phyloP scores from a whole-genome alignment of 2,888 invertebrate species.

The Caenorhabditis becei region DNA sequence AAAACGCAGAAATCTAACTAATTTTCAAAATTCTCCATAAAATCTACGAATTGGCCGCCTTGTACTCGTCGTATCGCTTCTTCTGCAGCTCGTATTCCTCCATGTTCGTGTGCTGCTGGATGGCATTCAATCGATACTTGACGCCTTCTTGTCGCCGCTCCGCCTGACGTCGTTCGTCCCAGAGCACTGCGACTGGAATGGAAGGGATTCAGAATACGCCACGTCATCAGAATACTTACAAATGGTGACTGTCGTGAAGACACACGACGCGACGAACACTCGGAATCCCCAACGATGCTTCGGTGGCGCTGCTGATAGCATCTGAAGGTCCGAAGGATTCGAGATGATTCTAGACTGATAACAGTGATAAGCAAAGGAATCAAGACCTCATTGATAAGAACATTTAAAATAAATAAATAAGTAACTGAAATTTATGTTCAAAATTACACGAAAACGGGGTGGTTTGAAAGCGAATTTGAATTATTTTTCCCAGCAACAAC shows the following conservation, averaged over 20 bases:
- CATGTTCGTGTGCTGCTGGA: constrained; percentile 79
- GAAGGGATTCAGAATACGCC: background rate
- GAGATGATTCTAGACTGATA: no score
- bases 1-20: constrained; percentile 8
- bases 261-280: constrained; percentile 76
- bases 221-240: constrained; percentile 50
- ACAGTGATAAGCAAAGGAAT: no score
- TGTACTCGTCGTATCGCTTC: constrained; percentile 73
- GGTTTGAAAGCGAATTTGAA: constrained; percentile 41
- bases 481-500: constrained; percentile 15
- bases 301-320: constrained; percentile 59
- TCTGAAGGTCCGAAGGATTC: constrained; percentile 12
- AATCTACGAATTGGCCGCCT: constrained; percentile 65
- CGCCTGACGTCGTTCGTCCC: constrained; percentile 76
- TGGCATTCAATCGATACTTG: constrained; percentile 72
- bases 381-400: no score
- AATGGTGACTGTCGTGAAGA: constrained; percentile 75
- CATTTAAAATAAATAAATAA: no score
- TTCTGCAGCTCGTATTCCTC: constrained; percentile 78
- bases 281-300: constrained; percentile 68
- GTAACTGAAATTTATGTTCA: constrained; percentile 33
- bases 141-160: constrained; percentile 78
- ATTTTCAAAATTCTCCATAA: background rate
- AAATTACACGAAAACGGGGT: constrained; percentile 22
- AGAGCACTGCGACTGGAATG: constrained; percentile 74